A percentile compares a stretch with the other conserved stretches of the same genome.
These are phyloP conservation scores for Drosophila falleni DNA, from an alignment of 2,888 invertebrate genomes.

Conservation along the genomic window DNA sequence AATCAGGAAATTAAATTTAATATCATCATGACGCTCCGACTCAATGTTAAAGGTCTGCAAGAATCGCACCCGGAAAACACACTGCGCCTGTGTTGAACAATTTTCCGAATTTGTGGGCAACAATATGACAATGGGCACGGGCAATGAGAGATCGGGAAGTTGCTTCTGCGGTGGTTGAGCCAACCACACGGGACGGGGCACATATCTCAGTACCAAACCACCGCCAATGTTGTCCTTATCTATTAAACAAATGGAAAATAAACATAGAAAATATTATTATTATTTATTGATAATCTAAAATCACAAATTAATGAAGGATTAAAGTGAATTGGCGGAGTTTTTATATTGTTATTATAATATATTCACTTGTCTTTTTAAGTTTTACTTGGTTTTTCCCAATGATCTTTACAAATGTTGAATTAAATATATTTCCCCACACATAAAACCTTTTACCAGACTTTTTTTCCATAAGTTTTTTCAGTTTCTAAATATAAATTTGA, in stretches of 20 bases:
- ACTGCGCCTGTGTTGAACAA: slow-evolving; percentile 86
- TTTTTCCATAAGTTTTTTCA: too few relatives aligned
- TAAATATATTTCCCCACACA: neutral
- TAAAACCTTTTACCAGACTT: too few relatives aligned
- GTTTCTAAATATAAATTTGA: too few relatives aligned
- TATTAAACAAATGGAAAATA: slow-evolving; percentile 29
- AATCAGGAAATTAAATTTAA: slow-evolving; percentile 92
- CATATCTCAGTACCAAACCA: slow-evolving; percentile 72
- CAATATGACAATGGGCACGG: slow-evolving; percentile 70
- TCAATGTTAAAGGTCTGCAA: slow-evolving; percentile 91
- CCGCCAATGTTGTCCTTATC: slow-evolving; percentile 77
- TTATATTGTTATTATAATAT: neutral
- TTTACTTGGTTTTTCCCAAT: neutral
- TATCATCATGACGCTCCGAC: slow-evolving; percentile 88
- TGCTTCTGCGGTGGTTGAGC: slow-evolving; percentile 77
- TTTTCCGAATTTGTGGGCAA: slow-evolving; percentile 76
- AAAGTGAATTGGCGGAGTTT: neutral
- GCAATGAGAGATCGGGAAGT: slow-evolving; percentile 56
- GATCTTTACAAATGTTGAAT: neutral
- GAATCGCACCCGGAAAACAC: slow-evolving; percentile 87
- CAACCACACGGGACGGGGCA: slow-evolving; percentile 77
- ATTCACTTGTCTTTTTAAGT: neutral
- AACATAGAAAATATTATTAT: neutral
- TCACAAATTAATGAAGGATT: neutral
- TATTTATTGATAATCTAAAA: neutral